Evolutionary conservation across 1,140 invertebrate genomes (phyloP).

Genomic region (Hesperophylax magnus): DNA sequence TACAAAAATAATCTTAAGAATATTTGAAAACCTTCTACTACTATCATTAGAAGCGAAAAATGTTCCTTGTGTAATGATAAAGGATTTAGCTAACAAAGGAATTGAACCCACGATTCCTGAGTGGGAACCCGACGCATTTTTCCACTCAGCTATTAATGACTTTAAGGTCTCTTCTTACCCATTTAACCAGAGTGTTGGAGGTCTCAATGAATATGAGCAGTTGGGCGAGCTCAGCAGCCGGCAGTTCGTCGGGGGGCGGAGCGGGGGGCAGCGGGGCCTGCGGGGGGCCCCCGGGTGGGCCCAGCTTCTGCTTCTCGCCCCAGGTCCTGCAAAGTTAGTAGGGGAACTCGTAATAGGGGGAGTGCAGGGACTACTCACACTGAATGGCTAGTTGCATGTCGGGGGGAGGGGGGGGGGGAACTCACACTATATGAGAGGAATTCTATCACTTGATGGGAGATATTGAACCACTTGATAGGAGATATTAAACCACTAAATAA

Average conservation of each 20-base stretch:
- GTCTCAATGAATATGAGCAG: slow-evolving; percentile 87
- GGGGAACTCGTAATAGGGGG: background rate
- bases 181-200: slow-evolving; percentile 84
- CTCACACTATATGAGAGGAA: background rate
- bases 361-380: background rate
- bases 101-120: too few relatives aligned
- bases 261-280: slow-evolving; percentile 55
- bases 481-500: too few relatives aligned
- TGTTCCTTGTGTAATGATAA: too few relatives aligned
- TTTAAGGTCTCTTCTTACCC: slow-evolving; percentile 72
- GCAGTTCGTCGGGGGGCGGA: slow-evolving; percentile 66
- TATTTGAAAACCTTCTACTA: too few relatives aligned
- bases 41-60: too few relatives aligned
- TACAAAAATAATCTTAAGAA: too few relatives aligned
- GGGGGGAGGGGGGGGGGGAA: background rate
- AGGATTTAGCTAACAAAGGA: too few relatives aligned
- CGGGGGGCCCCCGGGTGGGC: slow-evolving; percentile 56
- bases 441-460: background rate
- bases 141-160: too few relatives aligned
- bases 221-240: slow-evolving; percentile 81
- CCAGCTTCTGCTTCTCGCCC: slow-evolving; percentile 90
- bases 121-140: too few relatives aligned
- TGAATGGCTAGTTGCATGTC: background rate
- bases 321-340: slow-evolving; percentile 73
- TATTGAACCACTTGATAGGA: too few relatives aligned